phyloP scores from a whole-genome alignment of 2,888 invertebrate species.

The Anoplius nigerrimus region DNA sequence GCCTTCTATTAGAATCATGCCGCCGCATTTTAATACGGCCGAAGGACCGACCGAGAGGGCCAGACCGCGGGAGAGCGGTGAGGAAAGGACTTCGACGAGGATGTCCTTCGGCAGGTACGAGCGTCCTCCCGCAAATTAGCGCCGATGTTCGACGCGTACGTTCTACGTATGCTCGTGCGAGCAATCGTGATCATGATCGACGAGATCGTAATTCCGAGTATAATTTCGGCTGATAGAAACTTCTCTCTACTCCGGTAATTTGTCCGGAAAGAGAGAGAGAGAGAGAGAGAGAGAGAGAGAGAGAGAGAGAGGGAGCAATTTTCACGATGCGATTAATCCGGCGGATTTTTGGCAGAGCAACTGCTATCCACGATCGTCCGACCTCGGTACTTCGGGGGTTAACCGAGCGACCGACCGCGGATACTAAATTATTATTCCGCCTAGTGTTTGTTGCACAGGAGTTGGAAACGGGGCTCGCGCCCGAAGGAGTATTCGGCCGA shows the following conservation, averaged over 20 bases:
- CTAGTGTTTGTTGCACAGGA: no score
- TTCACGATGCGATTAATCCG: no score
- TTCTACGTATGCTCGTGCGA: conserved; percentile 3
- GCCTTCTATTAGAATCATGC: conserved; percentile 72
- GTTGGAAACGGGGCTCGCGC: background rate
- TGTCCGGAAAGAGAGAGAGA: no score
- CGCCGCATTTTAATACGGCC: conserved; percentile 67
- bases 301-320: no score
- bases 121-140: conserved; percentile 30
- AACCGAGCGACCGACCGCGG: conserved; percentile 4
- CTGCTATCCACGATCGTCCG: no score
- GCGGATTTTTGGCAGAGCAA: no score
- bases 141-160: conserved; percentile 21
- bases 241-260: no score
- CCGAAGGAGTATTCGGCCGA: conserved; percentile 13
- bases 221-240: no score
- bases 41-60: conserved; percentile 14
- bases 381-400: background rate
- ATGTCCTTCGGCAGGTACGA: conserved; percentile 25
- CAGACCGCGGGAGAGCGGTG: background rate
- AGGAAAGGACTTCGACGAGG: conserved; percentile 7
- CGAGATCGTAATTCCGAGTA: no score
- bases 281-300: no score
- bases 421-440: no score
- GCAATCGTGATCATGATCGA: no score